Base-by-base conservation (phyloP, 2,113 vertebrate species). In the Paedocypris sp. region DNA sequence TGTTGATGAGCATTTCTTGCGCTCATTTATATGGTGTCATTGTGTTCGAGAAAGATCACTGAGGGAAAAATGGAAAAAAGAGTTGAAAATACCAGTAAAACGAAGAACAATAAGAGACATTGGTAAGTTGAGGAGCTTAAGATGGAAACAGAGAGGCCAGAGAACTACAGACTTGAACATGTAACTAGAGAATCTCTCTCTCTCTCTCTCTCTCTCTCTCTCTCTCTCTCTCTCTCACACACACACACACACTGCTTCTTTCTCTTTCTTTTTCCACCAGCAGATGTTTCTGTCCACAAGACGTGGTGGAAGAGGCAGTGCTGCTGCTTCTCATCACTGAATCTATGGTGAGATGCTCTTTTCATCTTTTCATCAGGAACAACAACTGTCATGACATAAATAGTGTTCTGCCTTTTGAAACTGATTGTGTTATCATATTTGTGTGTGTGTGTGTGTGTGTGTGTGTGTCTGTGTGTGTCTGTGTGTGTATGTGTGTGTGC, bases 271-370 rank as follows among this genome's bases (percentile, higher is more conserved):
- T 31, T 77, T 76, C 7, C 75, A 75, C 82, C 82, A 80, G 72
- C 87, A 98, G 94, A 74, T 85, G 84, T 38, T 98, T 93, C 83
- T 97, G 92, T 83, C 95, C 95, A 4, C 91, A 91, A 75, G 93
- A 98, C 85, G 96, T 94, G 72, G 89, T 98, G 25, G 95, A 99
- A 82, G 95, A 99, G 73, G 93, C 93, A 45, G 89, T 99, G 36
- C 82, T 99, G 65, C 86, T 99, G 63, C 88, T 99, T 39, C 83
- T 97, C 70, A 90, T 98, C 85, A 90, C 92, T 13, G 95, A 99
- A 75, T 94, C 93, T 59, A 99, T 98, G 95, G 94, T 99, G 88
- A 96, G 94, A 71, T 41, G 35, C 32, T 28, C 16, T 57, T 51
- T 15, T 64, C 22, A 36, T 26, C 22, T 18, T 66, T 10, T 43